These are phyloP conservation scores for Osmerus eperlanus DNA, from an alignment of 2,113 vertebrate species.

Conservation along the genomic window DNA sequence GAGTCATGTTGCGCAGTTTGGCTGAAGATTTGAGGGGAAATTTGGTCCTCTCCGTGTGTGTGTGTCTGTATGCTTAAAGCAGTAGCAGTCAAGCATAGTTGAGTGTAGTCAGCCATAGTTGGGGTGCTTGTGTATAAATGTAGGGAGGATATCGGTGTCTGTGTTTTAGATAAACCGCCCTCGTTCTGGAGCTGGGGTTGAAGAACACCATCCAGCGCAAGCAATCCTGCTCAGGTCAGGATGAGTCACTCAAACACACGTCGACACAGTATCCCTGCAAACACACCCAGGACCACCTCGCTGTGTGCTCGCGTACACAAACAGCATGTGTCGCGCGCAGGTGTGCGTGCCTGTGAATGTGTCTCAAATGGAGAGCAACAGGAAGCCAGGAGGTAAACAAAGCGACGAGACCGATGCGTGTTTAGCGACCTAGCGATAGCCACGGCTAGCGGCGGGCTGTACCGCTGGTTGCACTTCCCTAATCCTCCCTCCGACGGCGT, in stretches of 20 bases:
- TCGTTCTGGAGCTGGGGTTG: constrained; percentile 47
- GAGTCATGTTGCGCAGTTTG: constrained; percentile 3
- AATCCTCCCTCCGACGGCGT: too few relatives aligned
- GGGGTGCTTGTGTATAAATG: background rate
- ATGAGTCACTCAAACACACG: background rate
- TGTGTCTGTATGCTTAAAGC: background rate
- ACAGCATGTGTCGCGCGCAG: background rate
- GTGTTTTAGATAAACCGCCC: constrained; percentile 65
- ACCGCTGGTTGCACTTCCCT: too few relatives aligned
- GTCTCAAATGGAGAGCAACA: background rate
- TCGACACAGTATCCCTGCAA: background rate
- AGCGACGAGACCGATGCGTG: too few relatives aligned
- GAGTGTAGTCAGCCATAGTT: constrained; percentile 9
- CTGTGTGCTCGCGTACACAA: too few relatives aligned
- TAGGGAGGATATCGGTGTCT: constrained; percentile 25
- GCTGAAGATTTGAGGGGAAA: constrained; percentile 1
- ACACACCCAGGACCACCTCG: too few relatives aligned
- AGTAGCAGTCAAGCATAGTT: constrained; percentile 7
- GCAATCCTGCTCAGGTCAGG: constrained; percentile 21
- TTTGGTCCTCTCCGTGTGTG: background rate
- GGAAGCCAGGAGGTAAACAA: too few relatives aligned
- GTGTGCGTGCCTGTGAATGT: constrained; percentile 4
- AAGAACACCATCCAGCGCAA: constrained; percentile 56
- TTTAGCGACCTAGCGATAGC: too few relatives aligned
- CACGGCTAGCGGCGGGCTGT: too few relatives aligned